Percentiles rank a stretch among this genome's conserved stretches.
Conservation (phyloP, 2,888 invertebrate species). For the Leptinotarsa peninsularis region DNA sequence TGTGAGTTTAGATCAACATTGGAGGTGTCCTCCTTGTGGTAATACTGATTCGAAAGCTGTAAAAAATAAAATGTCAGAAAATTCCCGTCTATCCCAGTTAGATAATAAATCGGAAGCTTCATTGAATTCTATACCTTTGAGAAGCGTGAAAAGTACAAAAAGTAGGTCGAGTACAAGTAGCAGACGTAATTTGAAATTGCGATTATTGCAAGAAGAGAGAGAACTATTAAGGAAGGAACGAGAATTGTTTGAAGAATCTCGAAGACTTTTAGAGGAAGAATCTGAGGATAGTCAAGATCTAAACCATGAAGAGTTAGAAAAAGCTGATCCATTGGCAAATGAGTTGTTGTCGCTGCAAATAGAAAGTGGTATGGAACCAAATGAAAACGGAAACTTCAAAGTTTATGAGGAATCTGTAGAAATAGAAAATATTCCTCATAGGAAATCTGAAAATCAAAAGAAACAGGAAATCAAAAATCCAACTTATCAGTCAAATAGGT, state of each 20-base stretch:
- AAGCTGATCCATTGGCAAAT: constrained; percentile 21
- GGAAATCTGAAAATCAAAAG: background rate
- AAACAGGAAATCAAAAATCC: background rate
- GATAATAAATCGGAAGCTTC: too few relatives aligned
- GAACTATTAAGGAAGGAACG: constrained; percentile 22
- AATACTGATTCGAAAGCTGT: background rate
- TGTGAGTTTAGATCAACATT: constrained; percentile 16
- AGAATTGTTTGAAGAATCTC: constrained; percentile 9
- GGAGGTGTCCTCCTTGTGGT: constrained; percentile 18
- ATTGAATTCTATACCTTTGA: background rate
- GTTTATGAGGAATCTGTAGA: background rate
- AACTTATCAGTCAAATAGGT: background rate
- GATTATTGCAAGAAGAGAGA: constrained; percentile 18
- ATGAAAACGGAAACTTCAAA: background rate
- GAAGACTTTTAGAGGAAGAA: constrained; percentile 17
- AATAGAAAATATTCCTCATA: too few relatives aligned
- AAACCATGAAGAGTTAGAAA: constrained; percentile 6
- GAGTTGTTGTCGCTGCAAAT: constrained; percentile 22
- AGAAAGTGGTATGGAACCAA: background rate
- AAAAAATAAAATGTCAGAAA: background rate
- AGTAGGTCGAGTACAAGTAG: constrained; percentile 14
- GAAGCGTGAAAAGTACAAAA: background rate
- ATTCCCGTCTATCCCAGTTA: too few relatives aligned
- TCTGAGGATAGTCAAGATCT: constrained; percentile 16
- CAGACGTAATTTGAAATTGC: background rate